A percentile compares a stretch with the other conserved stretches of the same genome.
Conservation (phyloP, 1,140 invertebrate species). For the Tetragnatha versicolor region DNA sequence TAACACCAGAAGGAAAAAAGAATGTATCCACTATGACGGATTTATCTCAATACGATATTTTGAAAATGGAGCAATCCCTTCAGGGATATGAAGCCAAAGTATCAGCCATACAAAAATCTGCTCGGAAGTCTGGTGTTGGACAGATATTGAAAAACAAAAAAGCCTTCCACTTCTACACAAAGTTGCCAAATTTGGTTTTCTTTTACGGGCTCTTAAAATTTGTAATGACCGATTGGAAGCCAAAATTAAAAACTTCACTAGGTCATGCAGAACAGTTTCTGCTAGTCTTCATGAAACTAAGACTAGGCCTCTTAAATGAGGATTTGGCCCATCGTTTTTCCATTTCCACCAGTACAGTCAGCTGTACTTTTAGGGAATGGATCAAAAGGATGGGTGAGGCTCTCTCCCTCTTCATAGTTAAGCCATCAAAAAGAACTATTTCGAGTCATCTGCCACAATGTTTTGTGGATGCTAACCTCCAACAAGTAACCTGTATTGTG, state of each 20-base stretch:
- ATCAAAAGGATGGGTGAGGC: neutral
- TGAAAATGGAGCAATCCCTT: too few relatives aligned
- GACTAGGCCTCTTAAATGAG: neutral
- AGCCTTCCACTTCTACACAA: too few relatives aligned
- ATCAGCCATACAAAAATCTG: too few relatives aligned
- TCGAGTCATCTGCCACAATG: neutral
- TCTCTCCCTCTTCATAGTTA: neutral
- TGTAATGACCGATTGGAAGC: too few relatives aligned
- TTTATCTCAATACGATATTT: too few relatives aligned
- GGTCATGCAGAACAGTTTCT: neutral
- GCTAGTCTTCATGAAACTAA: neutral
- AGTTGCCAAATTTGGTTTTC: too few relatives aligned
- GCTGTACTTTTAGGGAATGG: neutral
- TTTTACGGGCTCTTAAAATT: too few relatives aligned
- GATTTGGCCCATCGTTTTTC: neutral
- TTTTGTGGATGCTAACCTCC: neutral
- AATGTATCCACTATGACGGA: too few relatives aligned
- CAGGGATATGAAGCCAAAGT: too few relatives aligned
- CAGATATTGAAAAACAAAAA: too few relatives aligned
- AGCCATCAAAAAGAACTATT: neutral
- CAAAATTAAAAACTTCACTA: neutral
- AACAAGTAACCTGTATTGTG: neutral
- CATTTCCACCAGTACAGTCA: neutral
- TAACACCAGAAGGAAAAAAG: too few relatives aligned
- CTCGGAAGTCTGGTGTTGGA: too few relatives aligned